A percentile compares a stretch with the other conserved stretches of the same genome.
Evolutionary conservation across 2,113 vertebrate species (phyloP).

Genomic region (Elephas maximus): DNA sequence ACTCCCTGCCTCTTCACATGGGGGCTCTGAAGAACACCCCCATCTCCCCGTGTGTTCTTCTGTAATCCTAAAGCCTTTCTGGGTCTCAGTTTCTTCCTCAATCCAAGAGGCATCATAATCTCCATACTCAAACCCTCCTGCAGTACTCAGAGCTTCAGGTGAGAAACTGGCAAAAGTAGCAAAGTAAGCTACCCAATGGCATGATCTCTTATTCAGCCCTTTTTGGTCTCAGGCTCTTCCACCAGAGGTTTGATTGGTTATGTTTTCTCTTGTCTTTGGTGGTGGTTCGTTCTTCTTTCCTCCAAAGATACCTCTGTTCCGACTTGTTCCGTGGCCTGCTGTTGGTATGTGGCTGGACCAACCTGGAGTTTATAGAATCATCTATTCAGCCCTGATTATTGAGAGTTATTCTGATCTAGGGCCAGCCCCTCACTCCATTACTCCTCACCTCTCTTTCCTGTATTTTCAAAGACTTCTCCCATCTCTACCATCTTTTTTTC

Average conservation of each 20-base stretch:
- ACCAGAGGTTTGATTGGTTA: neutral
- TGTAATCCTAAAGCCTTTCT: neutral
- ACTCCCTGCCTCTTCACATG: neutral
- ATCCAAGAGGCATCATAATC: neutral
- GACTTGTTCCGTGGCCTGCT: constrained; percentile 52
- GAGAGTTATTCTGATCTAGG: neutral
- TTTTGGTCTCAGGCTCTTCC: neutral
- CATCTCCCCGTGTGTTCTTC: neutral
- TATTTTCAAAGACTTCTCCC: neutral
- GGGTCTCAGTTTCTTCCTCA: neutral
- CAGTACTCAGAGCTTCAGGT: neutral
- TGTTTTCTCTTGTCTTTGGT: constrained; percentile 64
- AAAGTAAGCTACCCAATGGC: neutral
- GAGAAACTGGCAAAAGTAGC: constrained; percentile 2
- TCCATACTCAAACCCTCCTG: neutral
- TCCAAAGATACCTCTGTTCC: constrained; percentile 11
- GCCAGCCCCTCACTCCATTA: neutral
- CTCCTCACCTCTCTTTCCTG: neutral
- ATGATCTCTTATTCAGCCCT: constrained; percentile 46
- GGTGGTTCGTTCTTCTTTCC: constrained; percentile 57
- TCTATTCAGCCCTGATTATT: neutral
- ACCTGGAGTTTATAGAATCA: constrained; percentile 19
- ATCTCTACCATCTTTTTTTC: neutral
- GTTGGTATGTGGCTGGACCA: neutral
- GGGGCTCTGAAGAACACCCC: neutral